Percentiles rank a stretch among this genome's conserved stretches.
phyloP scores from a whole-genome alignment of 2,888 invertebrate genomes.

The Noctua pronuba region DNA sequence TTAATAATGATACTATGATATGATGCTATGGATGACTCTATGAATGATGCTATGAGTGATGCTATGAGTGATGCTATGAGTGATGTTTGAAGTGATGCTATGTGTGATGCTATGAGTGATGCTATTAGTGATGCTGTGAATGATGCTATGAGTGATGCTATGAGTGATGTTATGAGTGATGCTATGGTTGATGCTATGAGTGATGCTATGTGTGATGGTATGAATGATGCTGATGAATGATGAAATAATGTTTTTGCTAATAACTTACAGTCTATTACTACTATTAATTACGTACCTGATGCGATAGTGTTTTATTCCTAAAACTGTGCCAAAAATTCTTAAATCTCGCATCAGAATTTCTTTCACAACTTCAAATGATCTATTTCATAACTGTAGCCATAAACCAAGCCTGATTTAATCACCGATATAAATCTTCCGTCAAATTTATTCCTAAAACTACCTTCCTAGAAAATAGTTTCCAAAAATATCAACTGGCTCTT shows the following conservation, averaged over 20 bases:
- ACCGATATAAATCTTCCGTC: slow-evolving; percentile 33
- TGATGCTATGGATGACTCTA: too few relatives aligned
- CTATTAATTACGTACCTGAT: not conserved
- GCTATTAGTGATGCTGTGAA: too few relatives aligned
- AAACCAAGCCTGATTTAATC: slow-evolving; percentile 31
- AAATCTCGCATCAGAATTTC: not conserved
- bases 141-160: too few relatives aligned
- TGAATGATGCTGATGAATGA: too few relatives aligned
- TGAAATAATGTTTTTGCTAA: not conserved
- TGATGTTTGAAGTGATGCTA: too few relatives aligned
- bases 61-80: too few relatives aligned
- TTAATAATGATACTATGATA: not conserved
- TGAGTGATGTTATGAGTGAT: too few relatives aligned
- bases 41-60: too few relatives aligned
- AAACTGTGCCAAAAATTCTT: not conserved
- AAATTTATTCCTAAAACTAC: slow-evolving; percentile 40
- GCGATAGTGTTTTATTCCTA: not conserved
- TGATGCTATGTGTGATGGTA: too few relatives aligned
- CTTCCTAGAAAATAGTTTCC: slow-evolving; percentile 46
- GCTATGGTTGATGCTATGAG: too few relatives aligned
- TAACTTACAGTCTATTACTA: not conserved
- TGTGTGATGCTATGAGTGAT: too few relatives aligned
- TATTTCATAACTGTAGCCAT: slow-evolving; percentile 20
- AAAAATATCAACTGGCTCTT: slow-evolving; percentile 48
- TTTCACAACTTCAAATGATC: not conserved